Evolutionary conservation across 1,140 invertebrate species (phyloP), one percentile per base, ranked within the genome.

Genomic region (Adelges cooleyi): DNA sequence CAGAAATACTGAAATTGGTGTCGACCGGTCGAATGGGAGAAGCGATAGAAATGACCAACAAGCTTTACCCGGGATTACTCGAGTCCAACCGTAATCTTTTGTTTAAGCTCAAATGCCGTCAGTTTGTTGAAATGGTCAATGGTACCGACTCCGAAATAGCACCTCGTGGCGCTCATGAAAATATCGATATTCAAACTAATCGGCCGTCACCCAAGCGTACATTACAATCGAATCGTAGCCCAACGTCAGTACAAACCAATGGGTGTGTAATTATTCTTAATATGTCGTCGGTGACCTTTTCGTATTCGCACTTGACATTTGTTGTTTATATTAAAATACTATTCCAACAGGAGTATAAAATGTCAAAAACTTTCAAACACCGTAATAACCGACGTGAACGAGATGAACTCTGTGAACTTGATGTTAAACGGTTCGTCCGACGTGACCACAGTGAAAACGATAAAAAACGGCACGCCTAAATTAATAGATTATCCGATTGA

Each of bases 91-190:
- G 84, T 69, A 91, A 95, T 74, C 79, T 98, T 69, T 81, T 92
- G 71, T 97, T 98, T 76, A 85, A 92, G 76, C 80, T 99, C 62
- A 95, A 96, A 76, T 95, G 92, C 77, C 84, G 95, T 69, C 94
- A 98, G 78, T 98, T 98, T 78, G 89, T 99, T 23, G 95, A 99
- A 78, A 90, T 90, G 88, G 86, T 90, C 54, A 90, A 89, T 74
- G 88, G 87, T 53, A 84, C 85, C 46, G 88, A 90, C 74, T 82
- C 85, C 15, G 84, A 87, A 76, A 79, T 85, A 48, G 76, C 76
- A 70, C 54, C 27, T 67, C 68, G 9, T 53, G 5, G 11, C 56
- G 54, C 33, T 66, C 65, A 20, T 68, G 59, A 65, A 53, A 67
- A 29, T 46, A 68, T 48, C 67, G 72, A 66, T 66, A 70, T 68